These are phyloP conservation scores for Mythimna impura DNA, from an alignment of 2,888 invertebrate genomes.

Conservation along the genomic window DNA sequence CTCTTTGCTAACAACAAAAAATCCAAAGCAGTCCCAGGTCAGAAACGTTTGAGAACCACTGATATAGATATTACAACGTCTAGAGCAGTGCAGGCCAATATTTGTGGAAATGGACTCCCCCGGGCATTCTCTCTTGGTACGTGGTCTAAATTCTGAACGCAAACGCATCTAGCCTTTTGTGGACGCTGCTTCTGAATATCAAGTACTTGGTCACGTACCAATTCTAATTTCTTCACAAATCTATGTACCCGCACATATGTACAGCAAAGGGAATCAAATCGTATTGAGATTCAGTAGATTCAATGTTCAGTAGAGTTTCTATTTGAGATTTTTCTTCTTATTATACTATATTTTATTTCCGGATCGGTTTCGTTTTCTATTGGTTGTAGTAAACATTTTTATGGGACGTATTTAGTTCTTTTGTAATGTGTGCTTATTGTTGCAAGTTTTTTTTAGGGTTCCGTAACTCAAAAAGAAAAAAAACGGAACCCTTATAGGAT, in stretches of 20 bases:
- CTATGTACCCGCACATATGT: conserved; percentile 60
- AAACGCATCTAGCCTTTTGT: conserved; percentile 74
- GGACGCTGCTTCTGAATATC: conserved; percentile 72
- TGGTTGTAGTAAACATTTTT: conserved; percentile 8
- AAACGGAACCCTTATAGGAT: too few species aligned
- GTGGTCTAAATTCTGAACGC: conserved; percentile 77
- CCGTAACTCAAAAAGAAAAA: too few species aligned
- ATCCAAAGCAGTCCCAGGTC: too few species aligned
- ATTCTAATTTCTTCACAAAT: conserved; percentile 81
- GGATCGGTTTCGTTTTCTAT: conserved; percentile 23
- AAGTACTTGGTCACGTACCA: conserved; percentile 73
- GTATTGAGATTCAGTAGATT: conserved; percentile 64
- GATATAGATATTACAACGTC: conserved; percentile 69
- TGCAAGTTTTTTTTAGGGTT: not conserved
- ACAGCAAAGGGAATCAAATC: conserved; percentile 61
- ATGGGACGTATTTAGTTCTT: not conserved
- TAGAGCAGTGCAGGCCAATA: conserved; percentile 81
- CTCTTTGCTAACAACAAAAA: too few species aligned
- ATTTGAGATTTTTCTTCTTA: conserved; percentile 37
- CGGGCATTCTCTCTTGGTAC: conserved; percentile 76
- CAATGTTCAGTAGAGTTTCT: conserved; percentile 61
- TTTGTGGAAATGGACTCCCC: conserved; percentile 81
- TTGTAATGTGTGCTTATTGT: not conserved
- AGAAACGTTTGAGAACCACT: too few species aligned
- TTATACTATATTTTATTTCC: conserved; percentile 9